These are phyloP conservation scores for Harpalus rubripes DNA, from an alignment of 2,888 invertebrate genomes.

Conservation along the genomic window DNA sequence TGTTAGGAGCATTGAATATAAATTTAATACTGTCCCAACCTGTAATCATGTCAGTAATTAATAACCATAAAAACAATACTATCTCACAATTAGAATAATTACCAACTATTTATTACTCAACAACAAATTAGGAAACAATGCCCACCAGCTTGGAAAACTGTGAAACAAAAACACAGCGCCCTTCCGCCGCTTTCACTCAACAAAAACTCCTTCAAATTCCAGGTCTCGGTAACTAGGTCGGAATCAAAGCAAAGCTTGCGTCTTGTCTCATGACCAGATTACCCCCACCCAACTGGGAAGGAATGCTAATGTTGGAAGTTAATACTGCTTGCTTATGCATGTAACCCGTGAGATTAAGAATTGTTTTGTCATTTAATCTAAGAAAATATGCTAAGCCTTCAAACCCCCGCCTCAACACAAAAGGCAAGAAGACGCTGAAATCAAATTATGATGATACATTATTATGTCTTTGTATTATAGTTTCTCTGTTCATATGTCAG, in stretches of 20 bases:
- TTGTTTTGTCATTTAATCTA: neutral
- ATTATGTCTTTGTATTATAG: too few species aligned
- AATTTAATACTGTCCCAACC: neutral
- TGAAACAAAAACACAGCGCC: neutral
- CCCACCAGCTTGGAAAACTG: neutral
- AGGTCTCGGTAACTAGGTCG: neutral
- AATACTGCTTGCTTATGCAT: neutral
- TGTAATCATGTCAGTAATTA: neutral
- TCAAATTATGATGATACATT: too few species aligned
- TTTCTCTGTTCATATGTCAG: too few species aligned
- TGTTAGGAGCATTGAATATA: too few species aligned
- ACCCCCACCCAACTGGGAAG: neutral
- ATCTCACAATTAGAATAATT: neutral
- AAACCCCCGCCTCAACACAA: neutral
- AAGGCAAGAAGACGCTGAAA: neutral
- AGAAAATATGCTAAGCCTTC: neutral
- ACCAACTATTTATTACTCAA: neutral
- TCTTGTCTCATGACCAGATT: neutral
- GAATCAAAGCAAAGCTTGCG: constrained; percentile 21
- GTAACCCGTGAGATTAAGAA: neutral
- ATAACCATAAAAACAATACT: neutral
- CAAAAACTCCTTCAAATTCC: constrained; percentile 14
- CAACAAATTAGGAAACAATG: constrained; percentile 32
- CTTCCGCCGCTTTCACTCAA: neutral
- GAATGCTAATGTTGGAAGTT: neutral